Evolutionary conservation across 2,888 invertebrate species (phyloP).

Genomic region (Troides aeacus): DNA sequence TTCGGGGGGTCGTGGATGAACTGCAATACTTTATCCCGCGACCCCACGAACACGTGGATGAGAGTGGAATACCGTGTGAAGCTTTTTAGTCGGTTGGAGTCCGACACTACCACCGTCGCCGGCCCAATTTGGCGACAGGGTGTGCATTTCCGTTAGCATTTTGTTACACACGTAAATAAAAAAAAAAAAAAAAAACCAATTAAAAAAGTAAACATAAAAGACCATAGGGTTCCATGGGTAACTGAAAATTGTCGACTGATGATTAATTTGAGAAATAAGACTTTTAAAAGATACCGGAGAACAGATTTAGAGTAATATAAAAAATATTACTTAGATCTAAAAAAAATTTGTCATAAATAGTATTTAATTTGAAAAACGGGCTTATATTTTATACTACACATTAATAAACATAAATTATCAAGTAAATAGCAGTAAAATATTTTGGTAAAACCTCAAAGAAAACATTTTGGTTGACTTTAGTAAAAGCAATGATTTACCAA

Average conservation of each 20-base stretch:
- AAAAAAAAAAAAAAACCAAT: too few relatives aligned
- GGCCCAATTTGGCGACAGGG: too few relatives aligned
- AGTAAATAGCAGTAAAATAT: background rate
- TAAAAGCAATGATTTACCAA: background rate
- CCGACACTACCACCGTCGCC: too few relatives aligned
- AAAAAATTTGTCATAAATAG: background rate
- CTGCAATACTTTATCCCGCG: too few relatives aligned
- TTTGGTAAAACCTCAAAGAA: background rate
- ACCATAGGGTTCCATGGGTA: background rate
- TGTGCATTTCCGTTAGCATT: too few relatives aligned
- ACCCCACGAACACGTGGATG: too few relatives aligned
- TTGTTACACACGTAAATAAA: too few relatives aligned
- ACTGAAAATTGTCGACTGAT: background rate
- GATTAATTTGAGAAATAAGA: background rate
- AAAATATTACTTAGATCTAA: background rate
- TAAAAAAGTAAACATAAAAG: background rate
- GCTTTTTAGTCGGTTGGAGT: too few relatives aligned
- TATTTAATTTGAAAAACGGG: background rate
- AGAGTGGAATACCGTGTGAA: too few relatives aligned
- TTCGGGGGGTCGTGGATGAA: too few relatives aligned
- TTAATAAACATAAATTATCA: background rate
- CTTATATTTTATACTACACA: too few relatives aligned
- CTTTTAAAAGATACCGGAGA: background rate
- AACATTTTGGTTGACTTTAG: background rate
- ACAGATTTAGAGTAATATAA: background rate